Evolutionary conservation across 2,113 vertebrate genomes (phyloP).

Genomic region (Albula goreensis): DNA sequence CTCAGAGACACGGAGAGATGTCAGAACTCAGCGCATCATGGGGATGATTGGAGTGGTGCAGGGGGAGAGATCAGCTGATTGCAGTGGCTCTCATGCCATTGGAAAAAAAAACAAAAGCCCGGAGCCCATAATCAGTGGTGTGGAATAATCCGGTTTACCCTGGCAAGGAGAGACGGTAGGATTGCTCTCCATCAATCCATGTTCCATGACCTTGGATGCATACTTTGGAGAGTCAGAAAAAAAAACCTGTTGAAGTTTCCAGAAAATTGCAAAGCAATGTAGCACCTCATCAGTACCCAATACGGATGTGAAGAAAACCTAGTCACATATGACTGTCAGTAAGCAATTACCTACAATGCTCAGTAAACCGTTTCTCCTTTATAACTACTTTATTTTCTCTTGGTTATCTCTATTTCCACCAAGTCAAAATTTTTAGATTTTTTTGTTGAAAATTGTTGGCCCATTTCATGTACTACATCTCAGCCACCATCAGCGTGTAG

Average conservation of each 20-base stretch:
- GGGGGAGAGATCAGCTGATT: neutral
- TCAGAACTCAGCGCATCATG: neutral
- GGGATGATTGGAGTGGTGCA: neutral
- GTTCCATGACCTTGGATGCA: conserved; percentile 23
- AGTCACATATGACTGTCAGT: neutral
- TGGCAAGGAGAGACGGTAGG: neutral
- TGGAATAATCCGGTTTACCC: conserved; percentile 6
- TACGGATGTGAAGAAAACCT: neutral
- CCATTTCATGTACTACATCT: no score
- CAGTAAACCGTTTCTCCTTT: neutral
- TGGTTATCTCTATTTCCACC: neutral
- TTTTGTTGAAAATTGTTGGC: no score
- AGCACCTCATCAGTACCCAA: neutral
- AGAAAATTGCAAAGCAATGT: neutral
- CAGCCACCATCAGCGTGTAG: no score
- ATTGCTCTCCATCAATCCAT: neutral
- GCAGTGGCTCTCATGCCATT: neutral
- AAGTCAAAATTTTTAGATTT: neutral
- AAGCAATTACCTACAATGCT: neutral
- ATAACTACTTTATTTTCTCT: neutral
- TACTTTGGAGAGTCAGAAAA: neutral
- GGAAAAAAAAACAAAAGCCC: neutral
- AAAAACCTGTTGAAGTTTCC: conserved; percentile 9
- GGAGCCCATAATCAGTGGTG: neutral
- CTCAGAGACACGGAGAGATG: neutral